phyloP scores from a whole-genome alignment of 2,888 invertebrate species.

The Parasteatoda lunata region DNA sequence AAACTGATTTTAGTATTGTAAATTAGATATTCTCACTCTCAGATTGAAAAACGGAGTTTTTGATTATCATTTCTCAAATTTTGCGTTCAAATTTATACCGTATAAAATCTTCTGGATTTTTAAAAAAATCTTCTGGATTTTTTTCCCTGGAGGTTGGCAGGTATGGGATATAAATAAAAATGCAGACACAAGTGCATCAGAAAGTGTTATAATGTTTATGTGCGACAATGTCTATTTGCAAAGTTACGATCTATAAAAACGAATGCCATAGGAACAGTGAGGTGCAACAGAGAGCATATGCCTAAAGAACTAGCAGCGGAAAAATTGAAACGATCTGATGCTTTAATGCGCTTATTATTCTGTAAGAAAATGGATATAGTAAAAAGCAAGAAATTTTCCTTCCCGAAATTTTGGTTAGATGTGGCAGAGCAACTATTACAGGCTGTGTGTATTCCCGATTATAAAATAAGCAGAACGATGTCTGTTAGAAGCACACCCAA shows the following conservation, averaged over 20 bases:
- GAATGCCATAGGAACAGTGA: slow-evolving; percentile 5
- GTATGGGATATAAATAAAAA: slow-evolving; percentile 10
- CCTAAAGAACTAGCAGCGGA: neutral
- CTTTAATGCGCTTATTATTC: too few relatives aligned
- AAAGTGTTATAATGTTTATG: neutral
- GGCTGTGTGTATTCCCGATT: neutral
- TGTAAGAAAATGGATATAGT: slow-evolving; percentile 1
- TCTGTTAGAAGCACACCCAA: neutral
- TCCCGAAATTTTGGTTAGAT: slow-evolving; percentile 5
- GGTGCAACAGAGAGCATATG: slow-evolving; percentile 17
- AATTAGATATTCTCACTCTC: too few relatives aligned
- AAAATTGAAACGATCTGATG: too few relatives aligned
- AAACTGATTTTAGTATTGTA: too few relatives aligned
- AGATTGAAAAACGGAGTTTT: too few relatives aligned
- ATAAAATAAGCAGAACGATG: neutral
- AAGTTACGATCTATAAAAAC: slow-evolving; percentile 9
- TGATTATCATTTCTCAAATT: too few relatives aligned
- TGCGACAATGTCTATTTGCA: neutral
- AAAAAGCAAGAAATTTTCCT: neutral
- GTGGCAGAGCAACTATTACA: neutral
- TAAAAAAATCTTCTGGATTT: too few relatives aligned
- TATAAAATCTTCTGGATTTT: too few relatives aligned
- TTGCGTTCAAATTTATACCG: too few relatives aligned
- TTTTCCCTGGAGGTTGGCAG: too few relatives aligned
- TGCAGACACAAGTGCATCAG: slow-evolving; percentile 16